Base-by-base conservation (phyloP, 2,113 vertebrate genomes). In the Perca schrenkii region DNA sequence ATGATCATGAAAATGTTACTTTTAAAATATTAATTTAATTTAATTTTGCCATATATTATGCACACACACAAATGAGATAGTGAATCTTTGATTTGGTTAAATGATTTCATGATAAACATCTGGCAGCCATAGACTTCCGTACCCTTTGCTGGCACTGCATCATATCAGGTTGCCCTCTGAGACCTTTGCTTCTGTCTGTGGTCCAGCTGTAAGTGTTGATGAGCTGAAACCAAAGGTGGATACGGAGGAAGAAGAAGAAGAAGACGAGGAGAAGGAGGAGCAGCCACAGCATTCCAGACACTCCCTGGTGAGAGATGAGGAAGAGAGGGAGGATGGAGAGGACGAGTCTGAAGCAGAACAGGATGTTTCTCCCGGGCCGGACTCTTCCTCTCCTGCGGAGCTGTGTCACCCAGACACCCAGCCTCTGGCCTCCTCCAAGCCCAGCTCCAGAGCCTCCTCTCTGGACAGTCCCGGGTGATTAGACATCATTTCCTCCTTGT, bases 391-490 rank as follows among this genome's bases (percentile, higher is more conserved):
- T 85, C 79, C 79, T 71, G 70, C 64, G 58, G 82, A 93, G 58
- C 74, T 21, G 56, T 53, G 43, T 67, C 50, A 85, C 54, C 79
- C 79, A 3, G 77, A 86, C 1, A 13, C 21, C 52, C 76, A 28
- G 52, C 46, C 68, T n/a, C 77, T 71, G 47, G 74, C 79, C 77
- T 83, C 86, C 31, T 80, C 88, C 47, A n/a, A 56, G 21, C 14
- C 57, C 74, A 80, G 86, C 80, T 84, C 86, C 0, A 74, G 67
- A 43, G 21, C 82, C 67, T 86, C 90, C 63, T 86, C 89, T 64
- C 8, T 75, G 74, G 84, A 88, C 71, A 86, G 82, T 79, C 65
- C 74, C 64, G 53, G 90, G 93, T 94, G 70, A 86, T 73, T 61
- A 72, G 3, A 63, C 50, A 5, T 65, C 3, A 56, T 76, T 81